Percentiles rank a stretch among this genome's conserved stretches.
phyloP scores from a whole-genome alignment of 1,140 invertebrate genomes.

The Plectus sambesii region DNA sequence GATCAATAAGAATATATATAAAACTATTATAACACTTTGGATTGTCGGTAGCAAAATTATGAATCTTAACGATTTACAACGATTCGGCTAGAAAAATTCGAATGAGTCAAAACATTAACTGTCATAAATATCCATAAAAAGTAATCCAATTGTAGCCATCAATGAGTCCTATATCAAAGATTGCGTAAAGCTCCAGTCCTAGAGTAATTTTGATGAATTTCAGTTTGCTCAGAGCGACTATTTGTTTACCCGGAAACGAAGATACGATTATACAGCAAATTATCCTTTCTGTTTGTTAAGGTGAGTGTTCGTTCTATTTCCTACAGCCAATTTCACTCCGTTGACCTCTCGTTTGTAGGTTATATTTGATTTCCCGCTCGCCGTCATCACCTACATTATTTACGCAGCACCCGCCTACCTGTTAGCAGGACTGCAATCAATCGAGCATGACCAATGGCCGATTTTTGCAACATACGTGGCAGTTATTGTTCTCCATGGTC shows the following conservation, averaged over 20 bases:
- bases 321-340: background rate
- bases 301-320: background rate
- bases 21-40: too few species aligned
- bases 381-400: conserved; percentile 10
- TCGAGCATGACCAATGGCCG: conserved; percentile 13
- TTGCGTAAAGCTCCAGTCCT: too few species aligned
- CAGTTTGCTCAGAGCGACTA: too few species aligned
- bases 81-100: too few species aligned
- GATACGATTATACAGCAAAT: conserved; percentile 11
- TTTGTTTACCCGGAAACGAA: background rate
- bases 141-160: too few species aligned
- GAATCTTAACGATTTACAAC: too few species aligned
- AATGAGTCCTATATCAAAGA: too few species aligned
- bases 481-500: conserved; percentile 13
- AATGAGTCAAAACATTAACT: too few species aligned
- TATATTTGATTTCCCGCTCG: conserved; percentile 22
- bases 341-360: conserved; percentile 2
- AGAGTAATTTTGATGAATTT: too few species aligned
- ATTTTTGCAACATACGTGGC: conserved; percentile 11
- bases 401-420: conserved; percentile 19
- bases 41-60: too few species aligned
- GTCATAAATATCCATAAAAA: too few species aligned
- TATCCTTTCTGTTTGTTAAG: conserved; percentile 6
- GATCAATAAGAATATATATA: too few species aligned
- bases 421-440: conserved; percentile 20